Conservation (phyloP, 2,888 invertebrate species). For the Drosophila neoperkinsi region DNA sequence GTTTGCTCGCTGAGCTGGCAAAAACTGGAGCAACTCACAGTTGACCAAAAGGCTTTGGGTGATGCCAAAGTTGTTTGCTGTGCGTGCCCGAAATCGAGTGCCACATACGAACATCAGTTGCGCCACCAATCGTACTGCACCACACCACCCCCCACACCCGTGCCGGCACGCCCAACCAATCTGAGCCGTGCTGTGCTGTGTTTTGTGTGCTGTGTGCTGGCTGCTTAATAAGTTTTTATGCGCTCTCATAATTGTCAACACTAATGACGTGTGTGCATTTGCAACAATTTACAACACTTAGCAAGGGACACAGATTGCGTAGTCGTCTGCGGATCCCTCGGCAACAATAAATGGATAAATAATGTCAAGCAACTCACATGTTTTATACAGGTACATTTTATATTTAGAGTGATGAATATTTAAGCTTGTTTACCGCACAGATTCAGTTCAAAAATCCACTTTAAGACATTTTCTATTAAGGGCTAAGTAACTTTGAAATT, state of each 20-base stretch:
- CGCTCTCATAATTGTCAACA: constrained; percentile 62
- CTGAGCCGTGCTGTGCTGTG: not conserved
- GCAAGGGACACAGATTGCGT: constrained; percentile 14
- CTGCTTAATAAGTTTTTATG: constrained; percentile 60
- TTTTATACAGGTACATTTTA: not conserved
- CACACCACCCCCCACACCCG: not conserved
- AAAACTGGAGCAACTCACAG: constrained; percentile 52
- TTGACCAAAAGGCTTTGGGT: constrained; percentile 64
- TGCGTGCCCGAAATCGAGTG: constrained; percentile 58
- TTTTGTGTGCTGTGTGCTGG: not conserved
- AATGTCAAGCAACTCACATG: constrained; percentile 22
- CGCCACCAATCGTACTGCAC: not conserved
- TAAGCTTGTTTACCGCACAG: not conserved
- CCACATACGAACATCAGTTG: constrained; percentile 27
- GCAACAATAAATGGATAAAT: constrained; percentile 40
- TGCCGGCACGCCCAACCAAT: constrained; percentile 23
- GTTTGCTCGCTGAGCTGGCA: constrained; percentile 67
- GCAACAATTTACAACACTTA: constrained; percentile 36
- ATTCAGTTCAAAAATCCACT: not conserved
- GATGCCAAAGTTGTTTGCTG: constrained; percentile 48
- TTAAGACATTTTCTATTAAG: not conserved
- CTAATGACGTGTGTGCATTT: constrained; percentile 54
- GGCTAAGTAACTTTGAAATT: not conserved
- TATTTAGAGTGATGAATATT: not conserved
- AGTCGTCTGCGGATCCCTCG: constrained; percentile 5